These are phyloP conservation scores for Melanocharis versteri DNA, from an alignment of 2,113 vertebrate genomes.

Conservation along the genomic window DNA sequence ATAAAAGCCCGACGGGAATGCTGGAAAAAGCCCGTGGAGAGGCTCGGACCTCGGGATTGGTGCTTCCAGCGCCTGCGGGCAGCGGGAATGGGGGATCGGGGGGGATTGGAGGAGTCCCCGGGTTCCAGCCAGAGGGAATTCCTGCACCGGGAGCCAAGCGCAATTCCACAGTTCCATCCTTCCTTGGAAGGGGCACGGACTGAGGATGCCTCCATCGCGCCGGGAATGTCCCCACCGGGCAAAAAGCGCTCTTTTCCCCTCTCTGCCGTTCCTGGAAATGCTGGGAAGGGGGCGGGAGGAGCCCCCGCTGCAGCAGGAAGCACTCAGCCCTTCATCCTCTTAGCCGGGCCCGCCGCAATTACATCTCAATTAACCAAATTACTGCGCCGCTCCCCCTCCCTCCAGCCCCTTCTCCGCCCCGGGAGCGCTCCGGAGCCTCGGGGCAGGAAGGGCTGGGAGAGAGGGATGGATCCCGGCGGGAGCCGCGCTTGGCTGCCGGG, in stretches of 20 bases:
- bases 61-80: not conserved
- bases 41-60: not conserved
- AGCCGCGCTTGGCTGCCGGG: not conserved
- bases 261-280: not conserved
- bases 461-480: not conserved
- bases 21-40: not conserved
- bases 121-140: not conserved
- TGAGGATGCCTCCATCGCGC: rapidly evolving
- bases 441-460: not conserved
- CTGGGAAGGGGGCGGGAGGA: not conserved
- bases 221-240: rapidly evolving
- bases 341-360: conserved; percentile 66
- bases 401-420: not conserved
- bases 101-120: not conserved
- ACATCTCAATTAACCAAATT: conserved; percentile 71
- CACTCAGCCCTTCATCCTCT: conserved; percentile 63
- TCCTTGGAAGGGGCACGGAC: rapidly evolving
- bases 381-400: conserved; percentile 1
- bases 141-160: rapidly evolving
- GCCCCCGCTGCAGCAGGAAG: not conserved
- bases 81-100: not conserved
- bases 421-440: conserved; percentile 20
- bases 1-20: rapidly evolving
- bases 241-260: rapidly evolving
- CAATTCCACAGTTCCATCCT: not conserved